Evolutionary conservation across 2,888 invertebrate genomes (phyloP).

Genomic region (Hypselothyrea guttata): DNA sequence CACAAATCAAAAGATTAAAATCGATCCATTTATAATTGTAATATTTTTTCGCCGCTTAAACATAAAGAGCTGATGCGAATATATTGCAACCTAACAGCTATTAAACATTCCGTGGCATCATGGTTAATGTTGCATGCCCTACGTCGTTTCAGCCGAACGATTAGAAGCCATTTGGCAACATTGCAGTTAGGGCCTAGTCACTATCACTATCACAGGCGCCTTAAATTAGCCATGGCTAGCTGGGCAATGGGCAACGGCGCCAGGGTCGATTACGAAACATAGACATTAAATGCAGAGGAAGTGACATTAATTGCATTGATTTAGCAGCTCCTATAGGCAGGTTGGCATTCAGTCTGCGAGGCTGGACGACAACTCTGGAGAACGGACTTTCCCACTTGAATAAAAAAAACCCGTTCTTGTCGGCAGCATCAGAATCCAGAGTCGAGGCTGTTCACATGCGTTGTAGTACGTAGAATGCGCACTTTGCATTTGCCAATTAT

Average conservation of each 20-base stretch:
- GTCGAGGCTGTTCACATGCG: conserved; percentile 18
- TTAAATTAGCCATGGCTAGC: conserved; percentile 8
- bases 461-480: conserved; percentile 33
- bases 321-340: conserved; percentile 55
- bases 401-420: neutral
- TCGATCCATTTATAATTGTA: too few species aligned
- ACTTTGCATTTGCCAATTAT: conserved; percentile 65
- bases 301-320: conserved; percentile 77
- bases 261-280: conserved; percentile 72
- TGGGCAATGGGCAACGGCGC: conserved; percentile 44
- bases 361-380: too few species aligned
- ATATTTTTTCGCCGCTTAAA: too few species aligned
- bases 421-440: conserved; percentile 2
- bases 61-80: too few species aligned
- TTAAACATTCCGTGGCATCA: too few species aligned
- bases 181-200: conserved; percentile 23
- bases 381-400: too few species aligned
- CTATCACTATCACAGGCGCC: conserved; percentile 5
- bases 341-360: neutral
- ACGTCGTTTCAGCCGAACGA: conserved; percentile 1
- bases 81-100: too few species aligned
- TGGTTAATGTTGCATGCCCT: neutral
- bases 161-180: conserved; percentile 16
- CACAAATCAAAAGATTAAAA: too few species aligned
- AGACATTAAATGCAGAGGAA: conserved; percentile 73